A percentile compares a stretch with the other conserved stretches of the same genome.
These are phyloP conservation scores for Diabrotica virgifera DNA, from an alignment of 1,140 invertebrate species.

Conservation along the genomic window DNA sequence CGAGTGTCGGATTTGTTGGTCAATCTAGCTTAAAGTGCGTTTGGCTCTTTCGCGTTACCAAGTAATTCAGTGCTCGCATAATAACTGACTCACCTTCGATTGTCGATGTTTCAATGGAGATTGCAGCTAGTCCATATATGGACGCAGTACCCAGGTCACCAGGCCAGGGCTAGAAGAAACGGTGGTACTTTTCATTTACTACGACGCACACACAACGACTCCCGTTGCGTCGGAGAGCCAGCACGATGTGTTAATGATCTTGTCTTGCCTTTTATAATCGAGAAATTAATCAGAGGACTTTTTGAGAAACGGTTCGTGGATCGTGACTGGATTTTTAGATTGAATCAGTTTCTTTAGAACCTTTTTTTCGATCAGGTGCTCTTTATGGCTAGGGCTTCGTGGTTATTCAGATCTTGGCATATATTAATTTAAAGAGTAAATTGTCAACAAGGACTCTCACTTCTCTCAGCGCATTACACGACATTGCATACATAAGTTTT, in stretches of 20 bases:
- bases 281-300: background rate
- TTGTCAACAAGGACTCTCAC: too few species aligned
- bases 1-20: too few species aligned
- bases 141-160: slow-evolving; percentile 10
- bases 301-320: background rate
- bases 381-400: too few species aligned
- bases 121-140: slow-evolving; percentile 13
- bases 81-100: slow-evolving; percentile 19
- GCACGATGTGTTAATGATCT: background rate
- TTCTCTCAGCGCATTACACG: too few species aligned
- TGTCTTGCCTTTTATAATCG: background rate
- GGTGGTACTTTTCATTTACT: slow-evolving; percentile 6
- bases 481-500: too few species aligned
- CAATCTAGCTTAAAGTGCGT: too few species aligned
- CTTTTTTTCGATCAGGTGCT: too few species aligned
- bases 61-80: background rate
- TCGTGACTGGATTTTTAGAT: too few species aligned
- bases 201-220: background rate
- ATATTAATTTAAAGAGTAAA: too few species aligned
- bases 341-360: too few species aligned
- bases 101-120: slow-evolving; percentile 3
- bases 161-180: slow-evolving; percentile 14
- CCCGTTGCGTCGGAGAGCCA: background rate
- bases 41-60: too few species aligned
- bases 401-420: too few species aligned